Evolutionary conservation across 2,888 invertebrate species (phyloP).

Genomic region (Nasonia oneida): DNA sequence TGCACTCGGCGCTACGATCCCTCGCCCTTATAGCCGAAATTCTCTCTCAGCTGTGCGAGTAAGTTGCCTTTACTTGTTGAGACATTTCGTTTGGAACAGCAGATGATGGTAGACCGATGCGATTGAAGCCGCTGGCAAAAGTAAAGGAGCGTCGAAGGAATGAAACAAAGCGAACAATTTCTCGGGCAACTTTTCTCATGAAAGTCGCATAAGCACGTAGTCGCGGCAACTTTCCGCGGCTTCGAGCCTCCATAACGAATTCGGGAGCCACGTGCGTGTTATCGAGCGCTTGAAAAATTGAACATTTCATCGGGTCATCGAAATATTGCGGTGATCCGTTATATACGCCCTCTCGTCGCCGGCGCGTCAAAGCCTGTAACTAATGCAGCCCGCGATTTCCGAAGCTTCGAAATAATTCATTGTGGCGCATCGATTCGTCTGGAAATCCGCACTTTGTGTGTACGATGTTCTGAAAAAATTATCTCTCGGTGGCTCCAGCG

Average conservation of each 20-base stretch:
- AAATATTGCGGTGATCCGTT: neutral
- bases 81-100: neutral
- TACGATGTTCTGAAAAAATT: neutral
- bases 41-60: neutral
- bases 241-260: neutral
- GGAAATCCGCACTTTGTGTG: neutral
- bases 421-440: too few relatives aligned
- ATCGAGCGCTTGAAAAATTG: neutral
- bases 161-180: neutral
- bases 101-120: too few relatives aligned
- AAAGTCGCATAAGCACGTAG: neutral
- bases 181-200: neutral
- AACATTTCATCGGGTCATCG: neutral
- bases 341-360: neutral
- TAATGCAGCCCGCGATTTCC: neutral
- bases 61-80: neutral
- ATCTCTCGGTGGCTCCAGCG: neutral
- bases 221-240: slow-evolving; percentile 9
- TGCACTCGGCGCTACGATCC: slow-evolving; percentile 2
- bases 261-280: neutral
- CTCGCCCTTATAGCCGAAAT: neutral
- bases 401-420: too few relatives aligned
- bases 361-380: neutral
- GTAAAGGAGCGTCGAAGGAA: neutral
- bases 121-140: neutral